Base-by-base conservation (phyloP, 2,113 vertebrate species). In the Corapipo altera region DNA sequence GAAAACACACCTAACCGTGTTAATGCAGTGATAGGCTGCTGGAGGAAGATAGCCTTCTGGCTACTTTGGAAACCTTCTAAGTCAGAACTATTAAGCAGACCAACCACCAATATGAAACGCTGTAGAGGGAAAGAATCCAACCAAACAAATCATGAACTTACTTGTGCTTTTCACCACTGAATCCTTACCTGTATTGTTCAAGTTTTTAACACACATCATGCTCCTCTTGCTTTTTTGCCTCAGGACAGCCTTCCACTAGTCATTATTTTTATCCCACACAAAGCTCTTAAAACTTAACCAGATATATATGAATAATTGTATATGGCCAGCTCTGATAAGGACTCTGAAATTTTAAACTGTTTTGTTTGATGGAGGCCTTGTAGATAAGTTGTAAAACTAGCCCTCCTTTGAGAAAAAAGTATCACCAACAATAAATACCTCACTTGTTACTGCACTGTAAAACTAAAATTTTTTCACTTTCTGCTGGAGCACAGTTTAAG, bases 351-450 rank as follows among this genome's bases (percentile, higher is more conserved):
- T 80, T 90, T 79, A n/a, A 77, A 71, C 15, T 52, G 21, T n/a
- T 61, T 61, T 39, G 4, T 43, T 51, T 71, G 32, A 46, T 26
- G 13, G 73, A 77, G 17, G 32, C n/a, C 32, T 76, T 55, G 20
- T 24, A 23, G 30, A 6, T 18, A 55, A 32, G 28, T 22, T 2
- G 2, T 67, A 28, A 67, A 72, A 62, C 20, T 12, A 44, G 4
- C 1, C 2, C 3, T 2, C 1, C 2, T 44, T 69, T 30, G 18
- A 61, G 28, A 28, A 65, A 66, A 35, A 51, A 51, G 16, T 11
- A 5, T 2, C 6, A 28, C 46, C 27, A 74, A 48, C 3, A 33
- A 18, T 2, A 32, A 37, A 71, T 27, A 27, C 23, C 46, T 64
- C 5, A 70, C 5, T 81, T 79, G 23, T 32, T 73, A 28, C 8